Evolutionary conservation across 2,113 vertebrate species (phyloP).

Genomic region (Parus major): DNA sequence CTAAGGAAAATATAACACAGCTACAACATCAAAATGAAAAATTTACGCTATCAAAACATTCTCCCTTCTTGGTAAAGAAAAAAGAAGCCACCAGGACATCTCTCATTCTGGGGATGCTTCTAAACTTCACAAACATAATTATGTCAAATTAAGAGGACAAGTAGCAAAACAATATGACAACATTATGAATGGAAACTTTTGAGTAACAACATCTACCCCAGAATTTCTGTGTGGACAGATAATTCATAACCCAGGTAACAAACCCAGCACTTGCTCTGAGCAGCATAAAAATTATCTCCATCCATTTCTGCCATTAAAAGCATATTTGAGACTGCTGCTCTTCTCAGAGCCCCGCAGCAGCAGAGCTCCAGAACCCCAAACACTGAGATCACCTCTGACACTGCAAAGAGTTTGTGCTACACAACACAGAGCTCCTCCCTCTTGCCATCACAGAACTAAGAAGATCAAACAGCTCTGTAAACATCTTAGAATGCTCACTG

Average conservation of each 20-base stretch:
- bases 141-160: not conserved
- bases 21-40: not conserved
- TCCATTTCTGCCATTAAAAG: not conserved
- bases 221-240: not conserved
- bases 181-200: not conserved
- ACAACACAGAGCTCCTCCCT: not conserved
- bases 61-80: not conserved
- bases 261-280: not conserved
- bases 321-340: not conserved
- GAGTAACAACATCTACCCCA: not conserved
- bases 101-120: not conserved
- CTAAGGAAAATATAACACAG: constrained; percentile 31
- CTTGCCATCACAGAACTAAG: not conserved
- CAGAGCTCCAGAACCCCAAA: not conserved
- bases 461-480: not conserved
- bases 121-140: not conserved
- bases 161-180: not conserved
- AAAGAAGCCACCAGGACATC: not conserved
- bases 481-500: not conserved
- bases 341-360: not conserved
- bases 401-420: not conserved
- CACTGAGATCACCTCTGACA: not conserved
- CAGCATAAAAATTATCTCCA: not conserved
- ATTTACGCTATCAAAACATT: constrained; percentile 5
- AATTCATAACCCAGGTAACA: not conserved